A percentile compares a stretch with the other conserved stretches of the same genome.
These are phyloP conservation scores for Capricornis sumatraensis DNA, from an alignment of 2,113 vertebrate genomes.

Conservation along the genomic window DNA sequence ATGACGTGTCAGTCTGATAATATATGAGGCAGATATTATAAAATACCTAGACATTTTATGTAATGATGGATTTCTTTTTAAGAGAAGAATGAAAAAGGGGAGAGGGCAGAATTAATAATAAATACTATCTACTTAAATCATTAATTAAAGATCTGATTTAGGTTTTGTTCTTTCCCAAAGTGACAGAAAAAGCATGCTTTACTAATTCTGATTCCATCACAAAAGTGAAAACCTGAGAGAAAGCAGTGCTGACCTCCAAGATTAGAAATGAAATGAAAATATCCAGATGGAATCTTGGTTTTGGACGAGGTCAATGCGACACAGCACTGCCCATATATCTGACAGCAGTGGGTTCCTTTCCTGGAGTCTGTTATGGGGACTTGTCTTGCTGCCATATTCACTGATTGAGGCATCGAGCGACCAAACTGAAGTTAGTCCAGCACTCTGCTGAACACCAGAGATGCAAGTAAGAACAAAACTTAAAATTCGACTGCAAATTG, in stretches of 20 bases:
- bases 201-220: neutral
- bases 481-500: neutral
- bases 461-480: neutral
- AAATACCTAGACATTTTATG: neutral
- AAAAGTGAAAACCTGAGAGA: neutral
- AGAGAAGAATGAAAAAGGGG: neutral
- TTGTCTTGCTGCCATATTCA: neutral
- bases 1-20: neutral
- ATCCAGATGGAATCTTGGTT: neutral
- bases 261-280: neutral
- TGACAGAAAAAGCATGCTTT: neutral
- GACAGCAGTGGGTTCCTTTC: too few species aligned
- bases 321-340: accelerated
- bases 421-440: neutral
- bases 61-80: neutral
- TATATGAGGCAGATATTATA: neutral
- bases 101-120: neutral
- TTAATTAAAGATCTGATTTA: neutral
- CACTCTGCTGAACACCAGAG: neutral
- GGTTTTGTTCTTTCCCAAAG: neutral
- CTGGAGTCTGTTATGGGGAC: too few species aligned
- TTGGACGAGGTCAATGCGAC: neutral
- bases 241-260: neutral
- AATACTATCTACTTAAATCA: neutral
- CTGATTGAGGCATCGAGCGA: too few species aligned